Conservation (phyloP, 2,888 invertebrate species). For the Penaeus monodon region DNA sequence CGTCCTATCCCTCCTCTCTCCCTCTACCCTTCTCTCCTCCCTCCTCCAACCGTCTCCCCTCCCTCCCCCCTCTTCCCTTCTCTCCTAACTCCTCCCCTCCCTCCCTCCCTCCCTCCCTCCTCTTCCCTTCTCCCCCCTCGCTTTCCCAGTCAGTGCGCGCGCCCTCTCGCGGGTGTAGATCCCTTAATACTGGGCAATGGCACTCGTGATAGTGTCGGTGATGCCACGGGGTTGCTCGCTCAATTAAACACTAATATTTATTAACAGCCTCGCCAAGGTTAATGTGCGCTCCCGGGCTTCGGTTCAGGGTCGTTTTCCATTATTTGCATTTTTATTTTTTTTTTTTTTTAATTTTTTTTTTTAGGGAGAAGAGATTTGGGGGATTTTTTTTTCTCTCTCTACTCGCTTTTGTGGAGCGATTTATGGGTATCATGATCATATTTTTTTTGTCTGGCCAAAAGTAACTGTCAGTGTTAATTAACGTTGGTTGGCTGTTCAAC, state of each 20-base stretch:
- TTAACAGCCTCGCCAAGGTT: slow-evolving; percentile 5
- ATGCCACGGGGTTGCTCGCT: not conserved
- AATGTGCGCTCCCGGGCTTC: not conserved
- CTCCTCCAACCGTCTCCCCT: not conserved
- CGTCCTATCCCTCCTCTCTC: not conserved
- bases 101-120: not conserved
- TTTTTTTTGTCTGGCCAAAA: too few relatives aligned
- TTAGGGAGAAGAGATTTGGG: too few relatives aligned
- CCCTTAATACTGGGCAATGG: too few relatives aligned
- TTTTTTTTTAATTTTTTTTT: too few relatives aligned
- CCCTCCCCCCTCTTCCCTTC: not conserved
- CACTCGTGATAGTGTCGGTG: not conserved
- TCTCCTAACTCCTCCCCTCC: not conserved
- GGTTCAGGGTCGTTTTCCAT: not conserved
- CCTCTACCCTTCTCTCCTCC: not conserved
- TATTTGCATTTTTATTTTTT: too few relatives aligned
- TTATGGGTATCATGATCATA: too few relatives aligned
- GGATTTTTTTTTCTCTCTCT: too few relatives aligned
- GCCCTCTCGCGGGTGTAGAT: too few relatives aligned
- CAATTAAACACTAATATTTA: slow-evolving; percentile 11
- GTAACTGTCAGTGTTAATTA: not conserved
- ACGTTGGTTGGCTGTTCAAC: slow-evolving; percentile 7
- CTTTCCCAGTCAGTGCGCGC: slow-evolving; percentile 19
- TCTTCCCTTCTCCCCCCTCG: not conserved
- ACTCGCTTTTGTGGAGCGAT: too few relatives aligned